These are phyloP conservation scores for Aphis craccivora DNA, from an alignment of 1,140 invertebrate species.

Conservation along the genomic window DNA sequence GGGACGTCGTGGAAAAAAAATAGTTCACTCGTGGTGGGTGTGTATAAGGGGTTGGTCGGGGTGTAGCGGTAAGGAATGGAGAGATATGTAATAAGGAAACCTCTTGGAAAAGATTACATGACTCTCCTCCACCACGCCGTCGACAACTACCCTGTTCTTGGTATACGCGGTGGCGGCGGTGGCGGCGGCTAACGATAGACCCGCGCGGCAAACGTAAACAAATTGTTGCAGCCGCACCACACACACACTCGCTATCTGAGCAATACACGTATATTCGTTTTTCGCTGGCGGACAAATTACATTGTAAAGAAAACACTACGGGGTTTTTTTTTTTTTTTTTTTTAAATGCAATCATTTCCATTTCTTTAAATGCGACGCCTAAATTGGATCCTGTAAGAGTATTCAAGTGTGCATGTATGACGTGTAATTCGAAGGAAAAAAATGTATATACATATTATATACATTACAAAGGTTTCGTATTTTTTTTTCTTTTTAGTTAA, in stretches of 20 bases:
- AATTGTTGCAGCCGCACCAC: conserved; percentile 32
- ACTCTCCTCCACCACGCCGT: not conserved
- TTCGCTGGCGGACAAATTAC: not conserved
- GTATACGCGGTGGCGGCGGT: not conserved
- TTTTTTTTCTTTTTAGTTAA: not conserved
- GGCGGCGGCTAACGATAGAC: not conserved
- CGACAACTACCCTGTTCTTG: not conserved
- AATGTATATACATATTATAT: not conserved
- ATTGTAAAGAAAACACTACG: conserved; percentile 5
- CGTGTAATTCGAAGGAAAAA: conserved; percentile 27
- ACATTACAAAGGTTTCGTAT: conserved; percentile 27
- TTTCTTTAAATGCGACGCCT: not conserved
- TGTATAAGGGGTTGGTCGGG: too few relatives aligned
- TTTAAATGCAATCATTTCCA: conserved; percentile 2
- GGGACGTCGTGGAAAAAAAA: not conserved
- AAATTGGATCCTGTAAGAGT: not conserved
- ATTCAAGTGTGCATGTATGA: not conserved
- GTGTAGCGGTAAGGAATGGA: not conserved
- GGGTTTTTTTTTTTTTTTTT: conserved; percentile 2
- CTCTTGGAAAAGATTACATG: conserved; percentile 34
- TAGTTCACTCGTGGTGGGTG: not conserved
- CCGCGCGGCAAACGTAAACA: conserved; percentile 18
- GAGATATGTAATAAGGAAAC: conserved; percentile 45
- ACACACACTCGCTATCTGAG: conserved; percentile 1
- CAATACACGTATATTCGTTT: not conserved